Conservation (phyloP, 2,113 vertebrate species). For the Cyprinodon brontotheroides region DNA sequence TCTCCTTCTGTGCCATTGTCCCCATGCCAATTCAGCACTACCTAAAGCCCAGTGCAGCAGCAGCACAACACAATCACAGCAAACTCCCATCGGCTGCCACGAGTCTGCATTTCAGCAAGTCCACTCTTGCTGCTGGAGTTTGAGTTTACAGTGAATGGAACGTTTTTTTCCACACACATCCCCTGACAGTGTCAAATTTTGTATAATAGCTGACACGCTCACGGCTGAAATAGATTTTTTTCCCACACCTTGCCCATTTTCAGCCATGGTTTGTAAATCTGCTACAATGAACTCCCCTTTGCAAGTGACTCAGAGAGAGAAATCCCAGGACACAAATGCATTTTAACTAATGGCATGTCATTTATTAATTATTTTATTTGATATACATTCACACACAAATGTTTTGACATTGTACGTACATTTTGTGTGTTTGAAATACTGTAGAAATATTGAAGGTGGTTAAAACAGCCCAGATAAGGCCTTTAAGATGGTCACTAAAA, state of each 20-base stretch:
- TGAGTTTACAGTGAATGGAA: slow-evolving; percentile 71
- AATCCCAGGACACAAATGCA: slow-evolving; percentile 12
- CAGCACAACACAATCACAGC: slow-evolving; percentile 71
- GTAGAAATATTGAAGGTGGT: background rate
- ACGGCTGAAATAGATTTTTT: slow-evolving; percentile 60
- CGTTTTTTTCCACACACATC: slow-evolving; percentile 62
- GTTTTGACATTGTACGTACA: background rate
- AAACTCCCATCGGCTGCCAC: slow-evolving; percentile 69
- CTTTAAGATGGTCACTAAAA: background rate
- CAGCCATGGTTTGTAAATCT: slow-evolving; percentile 31
- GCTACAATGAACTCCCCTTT: slow-evolving; percentile 33
- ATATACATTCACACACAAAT: background rate
- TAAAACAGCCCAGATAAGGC: background rate
- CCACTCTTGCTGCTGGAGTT: slow-evolving; percentile 58
- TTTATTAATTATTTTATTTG: background rate
- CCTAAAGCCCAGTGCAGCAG: slow-evolving; percentile 64
- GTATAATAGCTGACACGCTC: slow-evolving; percentile 62
- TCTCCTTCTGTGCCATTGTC: slow-evolving; percentile 66
- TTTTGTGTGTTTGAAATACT: background rate
- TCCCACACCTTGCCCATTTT: slow-evolving; percentile 32
- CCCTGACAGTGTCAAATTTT: slow-evolving; percentile 55
- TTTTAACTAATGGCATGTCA: slow-evolving; percentile 30
- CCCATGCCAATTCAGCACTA: slow-evolving; percentile 76
- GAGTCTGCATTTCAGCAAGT: slow-evolving; percentile 71
- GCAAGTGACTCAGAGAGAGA: slow-evolving; percentile 13